Evolutionary conservation across 2,113 vertebrate genomes (phyloP), one percentile per base, ranked within the genome.

Genomic region (Melanerpes formicivorus): DNA sequence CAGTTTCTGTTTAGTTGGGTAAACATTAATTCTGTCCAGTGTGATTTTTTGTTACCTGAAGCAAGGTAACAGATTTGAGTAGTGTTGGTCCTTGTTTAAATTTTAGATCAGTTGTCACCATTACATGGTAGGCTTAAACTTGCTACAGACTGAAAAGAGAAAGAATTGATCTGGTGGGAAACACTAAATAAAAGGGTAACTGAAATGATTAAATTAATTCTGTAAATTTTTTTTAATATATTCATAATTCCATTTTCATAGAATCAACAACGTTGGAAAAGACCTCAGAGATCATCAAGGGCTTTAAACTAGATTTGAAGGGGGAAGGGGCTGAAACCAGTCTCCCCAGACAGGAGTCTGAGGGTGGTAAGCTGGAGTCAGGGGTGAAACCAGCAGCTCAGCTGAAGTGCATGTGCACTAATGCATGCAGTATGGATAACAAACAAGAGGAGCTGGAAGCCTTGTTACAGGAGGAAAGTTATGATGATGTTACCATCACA

Each of bases 171-270:
- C 18, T 73, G 17, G 18, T 46, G 5, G 22, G 9, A 93, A 95
- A 80, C n/a, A 69, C 69, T 86, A 89, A 85, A 89, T 92, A 78
- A 63, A 93, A 86, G 91, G 77, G 64, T 77, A 67, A 62, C 80
- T 81, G 80, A 94, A 91, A 84, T 74, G 9, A 91, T 84, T 74
- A 82, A 87, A 88, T 15, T 5, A 9, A 86, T 89, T 90, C 80
- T 90, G 80, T 64, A 10, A 15, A 14, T 15, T 76, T 83, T 52
- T 17, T 0, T 27, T 44, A 15, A 30, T 0, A 4, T 56, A 29
- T 13, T 79, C 22, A 18, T 18, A 21, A 16, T 85, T 26, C 1
- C 1, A 7, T 74, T 82, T 87, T 54, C 18, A 40, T 40, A 40
- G 40, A 40, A 40, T 40, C 40, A 11, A 40, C 11, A 40, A 40